These are phyloP conservation scores for Melanotaenia parkinsoni DNA, from an alignment of 2,797 vertebrate species.

Conservation along the genomic window DNA sequence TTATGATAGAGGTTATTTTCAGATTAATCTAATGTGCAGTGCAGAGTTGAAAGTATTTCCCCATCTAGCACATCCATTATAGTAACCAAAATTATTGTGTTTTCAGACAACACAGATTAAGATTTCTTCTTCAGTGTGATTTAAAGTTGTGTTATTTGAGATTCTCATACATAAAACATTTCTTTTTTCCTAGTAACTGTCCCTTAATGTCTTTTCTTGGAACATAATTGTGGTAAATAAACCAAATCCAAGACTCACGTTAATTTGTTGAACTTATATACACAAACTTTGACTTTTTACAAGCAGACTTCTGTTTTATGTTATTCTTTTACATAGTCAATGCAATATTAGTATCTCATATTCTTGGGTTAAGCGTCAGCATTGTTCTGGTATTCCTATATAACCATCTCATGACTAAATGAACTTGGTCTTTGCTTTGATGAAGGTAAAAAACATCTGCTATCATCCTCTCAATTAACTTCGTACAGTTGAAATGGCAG, in stretches of 20 bases:
- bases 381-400: background rate
- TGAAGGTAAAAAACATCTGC: background rate
- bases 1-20: too few species aligned
- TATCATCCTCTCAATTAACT: background rate
- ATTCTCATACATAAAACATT: background rate
- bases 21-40: too few species aligned
- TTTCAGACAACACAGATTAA: too few species aligned
- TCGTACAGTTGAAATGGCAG: conserved; percentile 16
- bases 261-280: too few species aligned
- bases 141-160: background rate
- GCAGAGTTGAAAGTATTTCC: background rate
- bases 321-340: background rate
- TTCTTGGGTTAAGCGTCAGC: background rate
- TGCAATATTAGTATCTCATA: background rate
- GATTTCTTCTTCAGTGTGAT: background rate
- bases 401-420: background rate
- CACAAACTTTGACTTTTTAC: background rate
- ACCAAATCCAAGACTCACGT: too few species aligned
- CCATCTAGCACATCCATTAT: background rate
- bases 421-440: background rate
- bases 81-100: background rate
- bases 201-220: too few species aligned
- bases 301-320: background rate
- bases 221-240: too few species aligned
- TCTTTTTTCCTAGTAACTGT: background rate